A percentile compares a stretch with the other conserved stretches of the same genome.
phyloP scores from a whole-genome alignment of 2,888 invertebrate species.

The Alentia gelatinosa region DNA sequence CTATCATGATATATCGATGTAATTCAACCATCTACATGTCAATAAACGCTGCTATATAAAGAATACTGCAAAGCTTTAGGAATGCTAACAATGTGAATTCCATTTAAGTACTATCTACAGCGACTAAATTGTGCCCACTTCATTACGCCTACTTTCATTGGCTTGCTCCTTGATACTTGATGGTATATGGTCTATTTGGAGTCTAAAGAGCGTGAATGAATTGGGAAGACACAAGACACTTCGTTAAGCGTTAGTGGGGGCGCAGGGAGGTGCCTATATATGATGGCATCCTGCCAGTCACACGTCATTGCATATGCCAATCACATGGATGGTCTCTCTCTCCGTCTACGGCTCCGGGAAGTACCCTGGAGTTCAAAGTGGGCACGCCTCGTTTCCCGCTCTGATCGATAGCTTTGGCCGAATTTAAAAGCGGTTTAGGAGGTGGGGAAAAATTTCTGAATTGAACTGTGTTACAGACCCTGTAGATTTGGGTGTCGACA shows the following conservation, averaged over 20 bases:
- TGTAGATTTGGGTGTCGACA: background rate
- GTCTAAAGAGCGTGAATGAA: background rate
- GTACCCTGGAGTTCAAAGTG: background rate
- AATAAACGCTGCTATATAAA: too few relatives aligned
- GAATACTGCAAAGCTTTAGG: too few relatives aligned
- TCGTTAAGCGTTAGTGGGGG: background rate
- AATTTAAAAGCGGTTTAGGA: background rate
- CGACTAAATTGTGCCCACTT: too few relatives aligned
- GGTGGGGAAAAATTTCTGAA: background rate
- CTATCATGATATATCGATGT: too few relatives aligned
- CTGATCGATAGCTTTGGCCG: background rate
- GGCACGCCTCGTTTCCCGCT: background rate
- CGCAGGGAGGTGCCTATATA: background rate
- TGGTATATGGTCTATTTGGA: too few relatives aligned
- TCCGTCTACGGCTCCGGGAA: background rate
- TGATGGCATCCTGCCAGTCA: background rate
- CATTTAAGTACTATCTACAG: too few relatives aligned
- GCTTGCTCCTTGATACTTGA: too few relatives aligned
- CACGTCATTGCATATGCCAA: background rate
- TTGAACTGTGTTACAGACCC: background rate
- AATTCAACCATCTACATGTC: too few relatives aligned
- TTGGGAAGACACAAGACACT: background rate
- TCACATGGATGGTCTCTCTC: background rate
- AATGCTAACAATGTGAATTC: too few relatives aligned
- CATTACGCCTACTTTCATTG: too few relatives aligned